phyloP scores from a whole-genome alignment of 2,888 invertebrate species.

The Lissocephala sabroskyi region DNA sequence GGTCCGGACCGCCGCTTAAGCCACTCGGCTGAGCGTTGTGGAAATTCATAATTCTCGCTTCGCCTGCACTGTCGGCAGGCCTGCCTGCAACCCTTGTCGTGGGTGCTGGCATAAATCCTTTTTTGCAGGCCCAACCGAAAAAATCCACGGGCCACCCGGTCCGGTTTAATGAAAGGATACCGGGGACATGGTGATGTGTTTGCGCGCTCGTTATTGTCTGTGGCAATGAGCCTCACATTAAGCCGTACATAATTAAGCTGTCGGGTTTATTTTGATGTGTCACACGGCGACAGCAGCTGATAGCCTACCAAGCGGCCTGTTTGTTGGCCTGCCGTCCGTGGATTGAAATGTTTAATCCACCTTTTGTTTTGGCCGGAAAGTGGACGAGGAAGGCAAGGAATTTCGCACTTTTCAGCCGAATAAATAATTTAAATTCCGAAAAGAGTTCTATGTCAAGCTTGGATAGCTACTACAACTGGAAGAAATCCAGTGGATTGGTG shows the following conservation, averaged over 20 bases:
- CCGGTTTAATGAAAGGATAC: conserved; percentile 1
- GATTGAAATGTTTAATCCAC: conserved; percentile 55
- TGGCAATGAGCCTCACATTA: conserved; percentile 53
- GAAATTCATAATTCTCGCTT: conserved; percentile 42
- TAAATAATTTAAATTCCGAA: no score
- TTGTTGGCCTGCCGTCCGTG: no score
- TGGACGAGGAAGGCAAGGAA: no score
- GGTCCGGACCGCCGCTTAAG: conserved; percentile 31
- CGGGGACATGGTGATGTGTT: conserved; percentile 26
- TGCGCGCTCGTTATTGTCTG: conserved; percentile 32
- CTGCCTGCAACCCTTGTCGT: no score
- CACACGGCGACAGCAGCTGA: conserved; percentile 63
- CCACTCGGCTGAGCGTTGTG: conserved; percentile 57
- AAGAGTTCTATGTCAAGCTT: no score
- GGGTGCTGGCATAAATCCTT: conserved; percentile 65
- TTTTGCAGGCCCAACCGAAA: conserved; percentile 23
- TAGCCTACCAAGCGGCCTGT: conserved; percentile 26
- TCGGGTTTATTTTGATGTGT: conserved; percentile 69
- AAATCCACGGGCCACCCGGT: neutral
- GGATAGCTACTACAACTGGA: no score
- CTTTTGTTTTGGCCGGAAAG: conserved; percentile 39
- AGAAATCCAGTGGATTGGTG: no score
- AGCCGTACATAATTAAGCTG: conserved; percentile 68
- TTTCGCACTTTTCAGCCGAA: no score
- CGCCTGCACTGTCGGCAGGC: no score